These are phyloP conservation scores for Hippocampus comes DNA, from an alignment of 2,113 vertebrate genomes.

Conservation along the genomic window DNA sequence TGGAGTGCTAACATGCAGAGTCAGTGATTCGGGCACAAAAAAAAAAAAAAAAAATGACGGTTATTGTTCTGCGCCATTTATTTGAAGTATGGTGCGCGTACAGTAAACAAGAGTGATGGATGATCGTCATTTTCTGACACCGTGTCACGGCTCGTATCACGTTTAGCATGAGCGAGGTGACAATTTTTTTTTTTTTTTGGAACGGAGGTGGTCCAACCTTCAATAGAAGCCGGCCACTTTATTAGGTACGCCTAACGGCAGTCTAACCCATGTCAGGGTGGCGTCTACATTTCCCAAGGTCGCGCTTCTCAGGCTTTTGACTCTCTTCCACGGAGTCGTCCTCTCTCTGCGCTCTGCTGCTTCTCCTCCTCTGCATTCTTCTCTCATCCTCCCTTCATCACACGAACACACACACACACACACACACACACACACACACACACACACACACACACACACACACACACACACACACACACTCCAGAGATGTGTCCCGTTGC, in stretches of 20 bases:
- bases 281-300: constrained; percentile 53
- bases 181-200: background rate
- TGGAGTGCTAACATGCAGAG: constrained; percentile 14
- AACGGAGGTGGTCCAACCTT: background rate
- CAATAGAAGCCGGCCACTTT: background rate
- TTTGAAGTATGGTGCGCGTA: background rate
- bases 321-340: constrained; percentile 48
- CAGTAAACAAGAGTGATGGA: constrained; percentile 13
- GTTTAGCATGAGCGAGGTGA: background rate
- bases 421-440: constrained; percentile 40
- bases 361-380: constrained; percentile 53
- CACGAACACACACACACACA: constrained; percentile 13
- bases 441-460: constrained; percentile 19
- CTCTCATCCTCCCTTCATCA: constrained; percentile 50
- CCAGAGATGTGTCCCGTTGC: constrained; percentile 64
- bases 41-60: background rate
- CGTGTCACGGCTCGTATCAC: constrained; percentile 1
- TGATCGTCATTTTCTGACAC: background rate
- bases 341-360: constrained; percentile 45
- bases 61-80: constrained; percentile 8
- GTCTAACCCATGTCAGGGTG: background rate
- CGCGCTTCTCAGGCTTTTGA: constrained; percentile 44
- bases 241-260: background rate
- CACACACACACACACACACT: constrained; percentile 28
- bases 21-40: background rate